Base-by-base conservation (phyloP, 1,140 invertebrate genomes). In the Amyelois transitella region DNA sequence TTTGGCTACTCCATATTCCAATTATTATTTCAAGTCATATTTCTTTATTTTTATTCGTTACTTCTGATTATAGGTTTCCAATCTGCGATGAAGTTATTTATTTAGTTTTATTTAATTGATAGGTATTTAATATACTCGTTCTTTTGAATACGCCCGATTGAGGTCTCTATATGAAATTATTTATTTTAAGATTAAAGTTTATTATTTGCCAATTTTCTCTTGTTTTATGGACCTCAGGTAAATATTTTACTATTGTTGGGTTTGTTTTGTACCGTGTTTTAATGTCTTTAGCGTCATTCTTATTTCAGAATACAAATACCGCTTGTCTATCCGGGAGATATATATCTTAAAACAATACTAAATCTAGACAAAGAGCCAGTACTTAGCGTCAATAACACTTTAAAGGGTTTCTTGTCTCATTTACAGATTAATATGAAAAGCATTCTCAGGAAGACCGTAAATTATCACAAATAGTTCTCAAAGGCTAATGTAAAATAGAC, bases 1-100 rank as follows among this genome's bases (percentile, higher is more conserved):
- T 81, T 82, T 70, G 69, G 72, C 76, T 82, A 79, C 73, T 84
- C 64, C 51, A 52, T 58, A 66, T 63, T 64, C 62, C 65, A 63
- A 70, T 70, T 70, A 69, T 58, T 64, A 68, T 64, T 66, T 51
- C 32, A 38, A 38, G 32, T 38, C 32, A 14, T 38, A 38, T 38
- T 38, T 38, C 32, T 38, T 38, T n/a, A n/a, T n/a, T n/a, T 38
- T 38, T 4, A 14, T 38, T 38, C 12, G 32, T 38, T 14, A 12
- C 1, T 14, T 32, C 25, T 14, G 32, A 38, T 38, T 38, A 38
- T 38, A 38, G 2, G 32, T 38, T 38, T 38, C 32, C 12, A 14
- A 14, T 38, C 32, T 38, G n/a, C 12, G 32, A 38, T 38, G 32
- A 38, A 14, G 12, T 38, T 38, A 38, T 38, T 38, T 38, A 38